Percentiles rank a stretch among this genome's conserved stretches.
Conservation (phyloP, 2,888 invertebrate species). For the Junonia oenone region DNA sequence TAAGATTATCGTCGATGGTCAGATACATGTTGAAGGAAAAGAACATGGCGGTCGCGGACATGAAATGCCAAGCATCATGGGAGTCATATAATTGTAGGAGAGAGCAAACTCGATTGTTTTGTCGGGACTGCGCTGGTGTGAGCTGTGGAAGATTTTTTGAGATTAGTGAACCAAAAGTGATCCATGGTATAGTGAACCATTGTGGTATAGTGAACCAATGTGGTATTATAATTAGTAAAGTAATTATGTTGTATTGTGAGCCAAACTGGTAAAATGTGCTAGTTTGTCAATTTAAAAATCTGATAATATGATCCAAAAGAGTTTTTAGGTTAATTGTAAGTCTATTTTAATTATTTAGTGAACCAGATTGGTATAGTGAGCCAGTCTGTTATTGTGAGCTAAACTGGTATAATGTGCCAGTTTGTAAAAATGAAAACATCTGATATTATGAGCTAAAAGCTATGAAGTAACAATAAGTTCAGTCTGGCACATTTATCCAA, state of each 20-base stretch:
- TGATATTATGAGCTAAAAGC: neutral
- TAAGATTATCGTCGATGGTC: slow-evolving; percentile 85
- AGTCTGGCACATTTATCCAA: no score
- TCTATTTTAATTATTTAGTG: no score
- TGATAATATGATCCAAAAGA: neutral
- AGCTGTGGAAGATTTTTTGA: slow-evolving; percentile 40
- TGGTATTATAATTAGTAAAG: no score
- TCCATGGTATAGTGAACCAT: neutral
- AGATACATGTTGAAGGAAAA: slow-evolving; percentile 91
- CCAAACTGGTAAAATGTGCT: neutral
- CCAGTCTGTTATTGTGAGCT: neutral
- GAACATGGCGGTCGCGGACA: slow-evolving; percentile 90
- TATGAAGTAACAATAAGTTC: no score
- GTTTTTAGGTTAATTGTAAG: no score
- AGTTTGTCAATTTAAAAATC: no score
- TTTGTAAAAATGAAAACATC: no score
- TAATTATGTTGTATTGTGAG: no score
- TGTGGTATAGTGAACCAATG: neutral
- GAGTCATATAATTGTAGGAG: slow-evolving; percentile 88
- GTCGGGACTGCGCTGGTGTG: slow-evolving; percentile 87
- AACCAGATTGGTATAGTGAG: no score
- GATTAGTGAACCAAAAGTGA: neutral
- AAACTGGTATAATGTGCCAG: neutral
- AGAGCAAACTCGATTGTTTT: slow-evolving; percentile 85
- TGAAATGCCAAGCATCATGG: slow-evolving; percentile 93